These are phyloP conservation scores for Nemoura dubitans DNA, from an alignment of 2,888 invertebrate genomes.

Conservation along the genomic window DNA sequence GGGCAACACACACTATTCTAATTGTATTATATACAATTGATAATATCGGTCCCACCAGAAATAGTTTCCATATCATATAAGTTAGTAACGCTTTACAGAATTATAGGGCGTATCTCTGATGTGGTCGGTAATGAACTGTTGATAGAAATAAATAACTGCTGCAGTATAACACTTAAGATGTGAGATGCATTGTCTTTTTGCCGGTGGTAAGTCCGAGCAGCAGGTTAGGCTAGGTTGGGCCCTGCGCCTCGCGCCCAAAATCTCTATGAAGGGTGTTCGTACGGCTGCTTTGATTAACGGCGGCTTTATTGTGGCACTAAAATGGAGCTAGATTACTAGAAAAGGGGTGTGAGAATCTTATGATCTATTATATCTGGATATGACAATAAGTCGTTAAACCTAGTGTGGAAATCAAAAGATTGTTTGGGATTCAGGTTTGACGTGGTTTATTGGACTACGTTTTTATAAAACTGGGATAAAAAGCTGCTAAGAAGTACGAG, in stretches of 20 bases:
- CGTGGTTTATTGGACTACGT: background rate
- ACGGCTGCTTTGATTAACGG: background rate
- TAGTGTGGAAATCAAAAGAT: conserved; percentile 26
- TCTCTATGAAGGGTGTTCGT: background rate
- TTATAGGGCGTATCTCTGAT: background rate
- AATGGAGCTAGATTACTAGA: background rate
- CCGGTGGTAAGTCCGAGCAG: background rate
- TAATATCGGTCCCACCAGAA: background rate
- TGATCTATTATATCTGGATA: conserved; percentile 26
- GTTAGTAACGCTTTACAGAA: background rate
- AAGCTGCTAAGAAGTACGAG: background rate
- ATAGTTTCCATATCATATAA: background rate
- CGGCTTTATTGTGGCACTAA: conserved; percentile 22
- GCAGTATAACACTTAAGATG: background rate
- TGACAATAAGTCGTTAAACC: conserved; percentile 21
- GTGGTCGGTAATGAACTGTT: background rate
- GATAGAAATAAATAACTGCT: background rate
- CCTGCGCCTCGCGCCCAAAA: background rate
- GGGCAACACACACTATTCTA: no score
- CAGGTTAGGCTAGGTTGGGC: background rate
- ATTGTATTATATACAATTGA: no score
- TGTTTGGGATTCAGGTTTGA: conserved; percentile 24
- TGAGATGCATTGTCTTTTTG: background rate
- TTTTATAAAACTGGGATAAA: background rate
- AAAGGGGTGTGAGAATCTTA: background rate